Evolutionary conservation across 92 coral and sea anemone genomes (phyloP).

Genomic region (Desmophyllum pertusum): DNA sequence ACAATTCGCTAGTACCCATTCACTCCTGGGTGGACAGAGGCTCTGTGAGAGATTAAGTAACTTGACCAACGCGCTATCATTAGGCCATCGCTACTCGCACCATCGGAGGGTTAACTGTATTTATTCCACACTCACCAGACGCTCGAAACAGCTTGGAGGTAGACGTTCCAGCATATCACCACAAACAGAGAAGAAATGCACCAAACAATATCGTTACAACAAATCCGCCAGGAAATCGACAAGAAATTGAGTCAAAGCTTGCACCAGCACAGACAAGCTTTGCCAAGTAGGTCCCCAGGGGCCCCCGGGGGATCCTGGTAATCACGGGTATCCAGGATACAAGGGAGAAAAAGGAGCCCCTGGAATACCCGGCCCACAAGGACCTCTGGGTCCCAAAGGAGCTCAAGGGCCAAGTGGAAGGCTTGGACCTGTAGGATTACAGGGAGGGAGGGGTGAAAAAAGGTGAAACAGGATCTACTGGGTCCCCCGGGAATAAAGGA

Average conservation of each 20-base stretch:
- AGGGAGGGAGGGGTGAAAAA: background rate
- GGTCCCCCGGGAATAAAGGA: background rate
- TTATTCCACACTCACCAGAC: too few relatives aligned
- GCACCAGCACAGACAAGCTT: background rate
- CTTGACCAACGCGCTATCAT: too few relatives aligned
- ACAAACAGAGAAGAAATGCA: background rate
- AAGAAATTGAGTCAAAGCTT: background rate
- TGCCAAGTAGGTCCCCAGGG: slow-evolving; percentile 18
- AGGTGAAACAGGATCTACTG: background rate
- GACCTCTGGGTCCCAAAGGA: too few relatives aligned
- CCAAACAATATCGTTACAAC: background rate
- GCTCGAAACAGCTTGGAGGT: too few relatives aligned
- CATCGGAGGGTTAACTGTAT: too few relatives aligned
- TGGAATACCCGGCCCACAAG: too few relatives aligned
- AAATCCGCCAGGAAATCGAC: background rate
- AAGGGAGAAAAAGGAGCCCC: background rate
- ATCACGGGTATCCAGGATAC: slow-evolving; percentile 5
- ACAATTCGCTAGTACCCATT: too few relatives aligned
- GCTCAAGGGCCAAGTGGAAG: background rate
- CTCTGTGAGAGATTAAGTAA: too few relatives aligned
- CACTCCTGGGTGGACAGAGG: too few relatives aligned
- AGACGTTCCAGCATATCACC: too few relatives aligned
- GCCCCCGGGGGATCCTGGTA: slow-evolving; percentile 4
- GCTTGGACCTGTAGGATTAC: too few relatives aligned
- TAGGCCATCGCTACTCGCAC: too few relatives aligned